Base-by-base conservation (phyloP, 2,888 invertebrate species). In the Carpatolechia fugitivella region DNA sequence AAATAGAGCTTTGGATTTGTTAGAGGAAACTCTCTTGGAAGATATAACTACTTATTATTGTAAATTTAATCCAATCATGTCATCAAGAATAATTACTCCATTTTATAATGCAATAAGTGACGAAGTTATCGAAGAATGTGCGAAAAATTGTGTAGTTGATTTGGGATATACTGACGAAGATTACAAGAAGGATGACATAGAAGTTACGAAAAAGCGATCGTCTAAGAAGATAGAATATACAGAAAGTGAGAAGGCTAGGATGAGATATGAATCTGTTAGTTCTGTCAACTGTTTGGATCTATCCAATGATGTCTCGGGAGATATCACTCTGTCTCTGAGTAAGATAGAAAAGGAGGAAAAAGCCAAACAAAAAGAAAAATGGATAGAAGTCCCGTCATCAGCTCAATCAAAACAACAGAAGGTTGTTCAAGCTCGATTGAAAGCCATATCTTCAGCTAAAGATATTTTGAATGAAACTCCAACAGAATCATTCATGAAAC, bases 41-140 rank as follows among this genome's bases (percentile, higher is more conserved):
- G 93, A 94, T 41, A 86, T 97, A 14, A 93, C 93, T 1, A 82
- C 85, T 3, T 94, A 93, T 76, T 96, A 96, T 70, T 91, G 92
- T 56, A 83, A 91, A 57, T 89, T 92, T 72, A 92, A 93, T 71
- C 82, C 91, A 36, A 80, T 89, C 61, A 85, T 94, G 92, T 81
- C 91, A 3, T 93, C 92, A 24, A 85, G 94, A 48, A 82, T 93
- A 1, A 93, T 95, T n/a, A 94, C 94, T 0, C 94, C 95, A 0
- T 93, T 93, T 69, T 92, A 87, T 16, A 91, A 92, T 46, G 93
- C 93, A 0, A 91, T 93, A 0, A 79, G 76, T 3, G 94, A 94
- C 70, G 93, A 93, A 58, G 69, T 74, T 0, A 83, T 93, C 31
- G 72, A 85, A 33, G 84, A 86, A 48, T 82, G 82, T 13, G 80